Base-by-base conservation (phyloP, 2,888 invertebrate genomes). In the Lottia scabra region DNA sequence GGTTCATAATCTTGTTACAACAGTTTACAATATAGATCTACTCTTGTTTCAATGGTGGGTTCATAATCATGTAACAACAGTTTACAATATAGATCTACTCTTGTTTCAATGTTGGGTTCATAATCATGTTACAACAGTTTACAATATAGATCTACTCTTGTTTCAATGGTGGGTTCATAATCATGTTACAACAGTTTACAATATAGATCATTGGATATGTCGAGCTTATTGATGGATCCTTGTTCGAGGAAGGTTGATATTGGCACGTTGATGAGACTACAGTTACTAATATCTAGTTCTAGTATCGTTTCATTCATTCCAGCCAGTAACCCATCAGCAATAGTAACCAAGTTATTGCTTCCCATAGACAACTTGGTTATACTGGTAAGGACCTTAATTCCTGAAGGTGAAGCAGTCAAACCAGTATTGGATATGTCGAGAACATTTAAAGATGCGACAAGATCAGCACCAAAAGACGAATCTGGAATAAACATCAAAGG, bases 391-490 rank as follows among this genome's bases (percentile, higher is more conserved):
- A 62, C 19, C 23, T 70, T 70, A n/a, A 71, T n/a, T n/a, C 43
- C 71, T 8, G 12, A 26, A 13, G 71, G 71, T 5, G 67, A 48
- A 6, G 64, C 23, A 19, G 63, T 62, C 12, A 71, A 63, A 8
- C 45, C 67, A n/a, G 63, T 71, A 63, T 46, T 63, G 43, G 71
- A 46, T 15, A 71, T 43, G 64, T 71, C 56, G 15, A 71, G 46
- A 45, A 67, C 46, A 62, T 67, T 30, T 26, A 71, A 46, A 26
- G 71, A 63, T 46, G 38, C 63, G 30, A 44, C 8, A n/a, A 71
- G 30, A 26, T 19, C 43, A 63, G 27, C 26, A 63, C 44, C 63
- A 30, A 67, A 71, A 1, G 65, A 19, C 2, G 67, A 23, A 5
- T 45, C 48, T 6, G 71, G 67, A 27, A 71, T 16, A 38, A 12